Percentiles rank a stretch among this genome's conserved stretches.
Conservation (phyloP, 2,113 vertebrate species). For the Maccullochella peelii region DNA sequence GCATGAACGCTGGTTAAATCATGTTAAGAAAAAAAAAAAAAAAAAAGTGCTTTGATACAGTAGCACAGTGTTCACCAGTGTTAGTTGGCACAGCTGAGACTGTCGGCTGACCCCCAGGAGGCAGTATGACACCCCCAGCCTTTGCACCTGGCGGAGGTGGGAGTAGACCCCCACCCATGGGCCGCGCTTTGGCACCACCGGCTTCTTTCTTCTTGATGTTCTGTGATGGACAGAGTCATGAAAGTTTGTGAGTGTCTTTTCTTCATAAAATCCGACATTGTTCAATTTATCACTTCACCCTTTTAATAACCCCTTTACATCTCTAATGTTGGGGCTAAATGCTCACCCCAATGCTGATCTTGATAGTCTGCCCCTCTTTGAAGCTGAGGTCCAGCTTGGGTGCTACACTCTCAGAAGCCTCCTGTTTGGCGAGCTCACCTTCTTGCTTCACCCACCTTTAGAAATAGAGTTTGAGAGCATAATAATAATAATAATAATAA, state of each 20-base stretch:
- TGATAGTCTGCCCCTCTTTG: conserved; percentile 98
- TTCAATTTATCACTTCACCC: not conserved
- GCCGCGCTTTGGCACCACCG: conserved; percentile 79
- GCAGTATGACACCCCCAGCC: conserved; percentile 60
- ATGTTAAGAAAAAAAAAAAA: too few relatives aligned
- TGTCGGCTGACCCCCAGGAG: conserved; percentile 59
- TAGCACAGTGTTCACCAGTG: conserved; percentile 77
- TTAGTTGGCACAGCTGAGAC: conserved; percentile 65
- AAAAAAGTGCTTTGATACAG: not conserved
- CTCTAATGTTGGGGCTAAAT: not conserved
- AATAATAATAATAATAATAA: not conserved
- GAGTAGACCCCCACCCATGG: conserved; percentile 80
- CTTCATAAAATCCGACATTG: not conserved
- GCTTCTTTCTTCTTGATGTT: conserved; percentile 95
- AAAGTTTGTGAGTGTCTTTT: not conserved
- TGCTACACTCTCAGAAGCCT: conserved; percentile 81
- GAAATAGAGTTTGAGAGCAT: not conserved
- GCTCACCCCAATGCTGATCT: conserved; percentile 94
- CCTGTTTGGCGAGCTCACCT: conserved; percentile 89
- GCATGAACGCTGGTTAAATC: not conserved
- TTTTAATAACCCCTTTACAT: not conserved
- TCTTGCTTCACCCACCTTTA: conserved; percentile 97
- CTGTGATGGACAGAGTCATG: conserved; percentile 69
- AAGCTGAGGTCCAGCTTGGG: conserved; percentile 95
- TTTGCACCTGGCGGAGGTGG: conserved; percentile 91